phyloP scores from a whole-genome alignment of 92 coral and sea anemone genomes.

The Palythoa grandis region DNA sequence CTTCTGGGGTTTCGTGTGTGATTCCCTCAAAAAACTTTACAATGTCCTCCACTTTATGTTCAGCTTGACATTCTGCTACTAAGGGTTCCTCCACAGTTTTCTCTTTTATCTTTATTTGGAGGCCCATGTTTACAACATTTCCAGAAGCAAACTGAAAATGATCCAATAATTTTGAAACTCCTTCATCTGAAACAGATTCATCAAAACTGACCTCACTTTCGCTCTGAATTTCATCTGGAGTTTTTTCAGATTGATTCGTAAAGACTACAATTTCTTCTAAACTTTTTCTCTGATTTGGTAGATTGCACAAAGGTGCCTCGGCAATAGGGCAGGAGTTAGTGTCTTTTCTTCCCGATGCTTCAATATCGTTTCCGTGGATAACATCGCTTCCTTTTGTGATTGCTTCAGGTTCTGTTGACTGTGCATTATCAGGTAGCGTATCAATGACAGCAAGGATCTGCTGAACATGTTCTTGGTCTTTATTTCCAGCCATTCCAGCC shows the following conservation, averaged over 20 bases:
- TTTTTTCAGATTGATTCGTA: conserved; percentile 4
- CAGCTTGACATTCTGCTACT: conserved; percentile 24
- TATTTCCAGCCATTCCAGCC: background rate
- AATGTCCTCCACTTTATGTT: conserved; percentile 32
- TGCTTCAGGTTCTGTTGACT: background rate
- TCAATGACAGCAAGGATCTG: conserved; percentile 29
- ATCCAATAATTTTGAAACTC: background rate
- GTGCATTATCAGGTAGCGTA: conserved; percentile 33
- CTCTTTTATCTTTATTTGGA: background rate
- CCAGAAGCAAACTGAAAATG: background rate
- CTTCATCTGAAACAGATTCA: background rate
- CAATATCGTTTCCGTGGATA: background rate
- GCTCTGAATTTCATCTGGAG: background rate
- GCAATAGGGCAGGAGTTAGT: background rate
- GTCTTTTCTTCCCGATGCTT: background rate
- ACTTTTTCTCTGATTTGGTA: background rate
- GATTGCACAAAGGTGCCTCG: background rate
- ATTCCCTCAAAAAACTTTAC: conserved; percentile 26
- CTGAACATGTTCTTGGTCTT: conserved; percentile 19
- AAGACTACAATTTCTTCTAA: conserved; percentile 23
- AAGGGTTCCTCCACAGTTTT: conserved; percentile 9
- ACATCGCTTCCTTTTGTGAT: too few relatives aligned
- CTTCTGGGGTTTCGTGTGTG: conserved; percentile 23
- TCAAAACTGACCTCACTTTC: conserved; percentile 4
- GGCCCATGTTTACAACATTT: background rate